Conservation (phyloP, 2,797 vertebrate genomes). For the Siniperca obscura region DNA sequence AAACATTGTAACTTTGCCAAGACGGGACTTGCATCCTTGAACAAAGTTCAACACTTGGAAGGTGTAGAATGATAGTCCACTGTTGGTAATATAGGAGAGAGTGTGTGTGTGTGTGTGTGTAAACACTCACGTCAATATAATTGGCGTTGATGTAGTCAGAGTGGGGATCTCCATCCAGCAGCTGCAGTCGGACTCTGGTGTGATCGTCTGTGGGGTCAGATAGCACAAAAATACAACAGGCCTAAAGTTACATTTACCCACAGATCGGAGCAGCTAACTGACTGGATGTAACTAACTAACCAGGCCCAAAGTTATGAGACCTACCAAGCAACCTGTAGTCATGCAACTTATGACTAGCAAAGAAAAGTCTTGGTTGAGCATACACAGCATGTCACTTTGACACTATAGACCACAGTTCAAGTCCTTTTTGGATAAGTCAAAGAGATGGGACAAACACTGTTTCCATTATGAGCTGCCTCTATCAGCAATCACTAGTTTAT, state of each 20-base stretch:
- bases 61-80: too few relatives aligned
- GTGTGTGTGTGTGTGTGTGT: constrained; percentile 15
- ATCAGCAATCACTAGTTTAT: background rate
- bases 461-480: constrained; percentile 23
- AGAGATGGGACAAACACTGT: constrained; percentile 11
- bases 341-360: background rate
- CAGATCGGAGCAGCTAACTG: constrained; percentile 67
- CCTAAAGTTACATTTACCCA: constrained; percentile 89
- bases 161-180: constrained; percentile 95
- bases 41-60: too few relatives aligned
- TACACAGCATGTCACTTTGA: background rate
- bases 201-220: constrained; percentile 95
- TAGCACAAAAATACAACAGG: constrained; percentile 83
- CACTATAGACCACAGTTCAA: background rate
- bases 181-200: constrained; percentile 94
- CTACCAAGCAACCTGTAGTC: background rate
- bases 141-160: constrained; percentile 99
- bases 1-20: too few relatives aligned
- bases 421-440: too few relatives aligned
- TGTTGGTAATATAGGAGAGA: too few relatives aligned
- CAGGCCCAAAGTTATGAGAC: background rate
- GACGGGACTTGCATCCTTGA: too few relatives aligned
- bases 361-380: background rate
- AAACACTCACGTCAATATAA: constrained; percentile 93
- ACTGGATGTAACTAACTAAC: constrained; percentile 9